Base-by-base conservation (phyloP, 2,113 vertebrate species). In the Myotis lucifugus region DNA sequence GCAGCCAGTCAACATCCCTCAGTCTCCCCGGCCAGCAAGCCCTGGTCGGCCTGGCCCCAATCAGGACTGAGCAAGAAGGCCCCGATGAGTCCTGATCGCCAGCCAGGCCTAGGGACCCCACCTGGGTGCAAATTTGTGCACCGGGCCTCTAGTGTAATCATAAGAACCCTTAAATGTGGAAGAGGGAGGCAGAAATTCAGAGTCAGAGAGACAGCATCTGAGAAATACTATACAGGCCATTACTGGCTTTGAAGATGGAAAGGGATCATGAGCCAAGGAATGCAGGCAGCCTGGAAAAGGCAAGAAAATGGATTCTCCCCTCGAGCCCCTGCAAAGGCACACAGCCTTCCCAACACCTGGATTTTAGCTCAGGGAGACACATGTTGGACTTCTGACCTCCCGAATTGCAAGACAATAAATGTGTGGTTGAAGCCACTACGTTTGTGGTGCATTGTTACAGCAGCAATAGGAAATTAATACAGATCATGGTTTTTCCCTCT, bases 221-320 rank as follows among this genome's bases (percentile, higher is more conserved):
- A 48, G 73, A 81, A 50, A 67, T 29, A 29, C 27, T 15, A 1
- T 1, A 59, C 37, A 8, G 6, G 37, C 40, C 82, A 10, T 54
- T 50, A 14, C 25, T 29, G 67, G 74, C 73, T 81, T 67, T 66
- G 74, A 86, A 59, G 74, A 69, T 23, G 46, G 12, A 59, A 52
- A 66, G 32, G 32, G 5, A 21, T 54, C 0, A 0, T 5, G 25
- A 29, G 17, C 34, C 34, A 25, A 29, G 48, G 46, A 10, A 37
- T 32, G 19, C 4, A 50, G 79, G 64, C 42, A 54, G 56, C 17
- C 2, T 67, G 46, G 61, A 29, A 56, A 46, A 48, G 23, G 54
- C 64, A 54, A 21, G 37, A 64, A 69, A 48, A 56, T 14, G 27
- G 40, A 40, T 69, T 54, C 27, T 81, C 14, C 23, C 52, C 23